Conservation (phyloP, 1,140 invertebrate genomes). For the Papilio polytes region DNA sequence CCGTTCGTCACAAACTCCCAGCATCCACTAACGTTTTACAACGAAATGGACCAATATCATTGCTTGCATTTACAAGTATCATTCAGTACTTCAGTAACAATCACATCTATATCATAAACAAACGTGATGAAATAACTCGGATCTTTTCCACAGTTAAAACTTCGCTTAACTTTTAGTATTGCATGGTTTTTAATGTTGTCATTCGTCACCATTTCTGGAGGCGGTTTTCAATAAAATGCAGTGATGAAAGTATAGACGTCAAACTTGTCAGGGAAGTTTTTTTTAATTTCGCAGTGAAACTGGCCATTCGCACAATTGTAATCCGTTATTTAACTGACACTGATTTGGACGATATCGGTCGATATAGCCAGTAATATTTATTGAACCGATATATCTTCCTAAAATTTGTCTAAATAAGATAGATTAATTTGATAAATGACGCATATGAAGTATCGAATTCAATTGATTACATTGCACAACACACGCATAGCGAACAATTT, state of each 20-base stretch:
- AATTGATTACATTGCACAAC: no score
- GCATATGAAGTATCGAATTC: no score
- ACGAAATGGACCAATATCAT: constrained; percentile 53
- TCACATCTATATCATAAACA: constrained; percentile 34
- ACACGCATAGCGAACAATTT: no score
- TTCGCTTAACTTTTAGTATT: constrained; percentile 17
- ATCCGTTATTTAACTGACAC: constrained; percentile 15
- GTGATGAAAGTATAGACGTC: constrained; percentile 45
- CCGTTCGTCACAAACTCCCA: constrained; percentile 53
- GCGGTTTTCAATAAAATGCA: constrained; percentile 43
- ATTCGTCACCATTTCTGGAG: constrained; percentile 40
- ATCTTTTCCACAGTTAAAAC: constrained; percentile 14
- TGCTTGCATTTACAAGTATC: constrained; percentile 48
- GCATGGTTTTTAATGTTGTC: constrained; percentile 42
- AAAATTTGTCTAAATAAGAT: no score
- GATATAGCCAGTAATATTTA: neutral
- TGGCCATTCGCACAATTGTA: constrained; percentile 1
- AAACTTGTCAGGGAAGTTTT: constrained; percentile 33
- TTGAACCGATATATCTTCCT: neutral
- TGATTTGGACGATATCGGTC: neutral
- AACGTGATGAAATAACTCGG: neutral
- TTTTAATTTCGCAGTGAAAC: constrained; percentile 22
- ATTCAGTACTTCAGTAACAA: constrained; percentile 44
- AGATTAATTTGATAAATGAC: no score
- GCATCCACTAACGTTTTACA: constrained; percentile 64